Evolutionary conservation across 1,140 invertebrate genomes (phyloP).

Genomic region (Drosophila bipectinata): DNA sequence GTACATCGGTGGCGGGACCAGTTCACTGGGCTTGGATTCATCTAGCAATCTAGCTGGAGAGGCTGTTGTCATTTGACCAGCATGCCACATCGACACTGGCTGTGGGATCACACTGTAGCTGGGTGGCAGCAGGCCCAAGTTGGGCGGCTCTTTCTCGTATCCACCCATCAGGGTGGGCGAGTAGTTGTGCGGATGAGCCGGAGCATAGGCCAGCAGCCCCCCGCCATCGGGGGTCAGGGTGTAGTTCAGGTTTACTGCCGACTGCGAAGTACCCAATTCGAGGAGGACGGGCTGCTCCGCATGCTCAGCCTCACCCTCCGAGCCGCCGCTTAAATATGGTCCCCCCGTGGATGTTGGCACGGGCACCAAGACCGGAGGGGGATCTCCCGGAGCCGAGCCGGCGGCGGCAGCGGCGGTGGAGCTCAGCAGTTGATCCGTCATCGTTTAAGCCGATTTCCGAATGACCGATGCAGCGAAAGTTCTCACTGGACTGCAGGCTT

Average conservation of each 20-base stretch:
- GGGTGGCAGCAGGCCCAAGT: constrained; percentile 38
- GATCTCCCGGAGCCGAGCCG: constrained; percentile 42
- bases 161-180: constrained; percentile 46
- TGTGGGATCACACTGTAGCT: constrained; percentile 68
- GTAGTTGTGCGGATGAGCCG: constrained; percentile 37
- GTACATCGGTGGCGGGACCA: constrained; percentile 76
- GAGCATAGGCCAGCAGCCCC: constrained; percentile 49
- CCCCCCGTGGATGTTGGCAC: constrained; percentile 50
- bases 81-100: constrained; percentile 71
- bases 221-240: constrained; percentile 53
- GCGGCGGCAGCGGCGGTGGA: constrained; percentile 34
- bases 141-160: constrained; percentile 53
- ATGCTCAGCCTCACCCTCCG: constrained; percentile 45
- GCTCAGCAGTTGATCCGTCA: constrained; percentile 75
- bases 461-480: constrained; percentile 30
- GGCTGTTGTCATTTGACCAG: background rate
- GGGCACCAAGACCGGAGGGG: constrained; percentile 55
- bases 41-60: constrained; percentile 5
- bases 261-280: constrained; percentile 60
- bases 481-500: constrained; percentile 23
- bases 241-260: constrained; percentile 48
- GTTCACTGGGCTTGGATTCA: constrained; percentile 52
- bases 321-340: constrained; percentile 52
- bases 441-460: constrained; percentile 67
- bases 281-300: constrained; percentile 69